Base-by-base conservation (phyloP, 2,113 vertebrate genomes). In the Pelecanoides urinatrix region DNA sequence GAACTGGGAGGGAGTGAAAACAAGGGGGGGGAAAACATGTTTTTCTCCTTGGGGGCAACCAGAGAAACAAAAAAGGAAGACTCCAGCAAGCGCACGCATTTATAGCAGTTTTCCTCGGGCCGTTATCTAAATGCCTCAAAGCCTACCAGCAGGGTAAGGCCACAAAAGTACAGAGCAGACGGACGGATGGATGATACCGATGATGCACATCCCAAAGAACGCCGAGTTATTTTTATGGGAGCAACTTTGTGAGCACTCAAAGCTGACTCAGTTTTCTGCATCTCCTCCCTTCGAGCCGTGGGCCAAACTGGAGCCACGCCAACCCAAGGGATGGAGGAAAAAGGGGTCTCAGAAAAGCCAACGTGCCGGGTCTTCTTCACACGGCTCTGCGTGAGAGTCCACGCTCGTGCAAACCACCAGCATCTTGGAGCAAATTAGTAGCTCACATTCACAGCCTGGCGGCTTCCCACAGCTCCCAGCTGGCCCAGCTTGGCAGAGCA, bases 331-430 rank as follows among this genome's bases (percentile, higher is more conserved):
- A 47, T 3, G 61, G 65, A 55, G 77, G 83, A 30, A 14, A 36
- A 76, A 38, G 16, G 58, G 85, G 30, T 70, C 70, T 67, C 10
- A 0, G 59, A 21, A 15, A 23, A 82, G n/a, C 49, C 85, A 8
- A 5, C 3, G 1, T 0, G 29, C 18, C 1, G 18, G 26, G 40
- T 29, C 40, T 23, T 12, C 79, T 18, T 20, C 42, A 11, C 44
- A 1, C 1, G 2, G 44, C 66, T 59, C 62, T 4, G 30, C 2
- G 0, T 19, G 74, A n/a, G 29, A 34, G 20, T 9, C 59, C 22
- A 5, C 2, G 2, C 32, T 45, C 36, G 0, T 6, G n/a, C 49
- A 32, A 20, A 13, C 7, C 42, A 1, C 21, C 1, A 3, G 25
- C 25, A 3, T 10, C 63, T 44, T 2, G 47, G 63, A 30, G 76